A percentile compares a stretch with the other conserved stretches of the same genome.
phyloP scores from a whole-genome alignment of 35 echinoderm and acorn worm species.

The Holothuria glaberrima region DNA sequence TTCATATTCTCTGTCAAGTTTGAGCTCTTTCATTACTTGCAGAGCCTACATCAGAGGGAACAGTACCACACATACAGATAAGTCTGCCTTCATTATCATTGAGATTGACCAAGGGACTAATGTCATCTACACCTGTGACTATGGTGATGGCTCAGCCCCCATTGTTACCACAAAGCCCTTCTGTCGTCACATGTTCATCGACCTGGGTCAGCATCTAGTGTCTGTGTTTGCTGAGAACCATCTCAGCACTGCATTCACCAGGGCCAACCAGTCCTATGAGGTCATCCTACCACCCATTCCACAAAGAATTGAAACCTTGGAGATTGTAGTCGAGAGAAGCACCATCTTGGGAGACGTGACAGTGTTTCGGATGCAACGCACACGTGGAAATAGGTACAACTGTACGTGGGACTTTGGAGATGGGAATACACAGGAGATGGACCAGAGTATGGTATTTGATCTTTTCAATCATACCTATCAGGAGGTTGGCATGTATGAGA shows the following conservation, averaged over 20 bases:
- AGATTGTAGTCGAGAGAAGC: slow-evolving; percentile 49
- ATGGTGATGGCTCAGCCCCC: slow-evolving; percentile 74
- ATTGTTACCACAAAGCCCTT: slow-evolving; percentile 65
- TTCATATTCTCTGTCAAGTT: too few species aligned
- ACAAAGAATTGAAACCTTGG: slow-evolving; percentile 55
- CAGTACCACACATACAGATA: slow-evolving; percentile 80
- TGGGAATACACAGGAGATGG: slow-evolving; percentile 42
- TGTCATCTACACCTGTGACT: slow-evolving; percentile 77
- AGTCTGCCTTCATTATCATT: slow-evolving; percentile 70
- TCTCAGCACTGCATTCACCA: slow-evolving; percentile 44
- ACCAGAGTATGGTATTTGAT: slow-evolving; percentile 56
- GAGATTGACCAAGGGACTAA: slow-evolving; percentile 77
- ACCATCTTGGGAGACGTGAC: slow-evolving; percentile 57
- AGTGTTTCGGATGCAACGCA: slow-evolving; percentile 56
- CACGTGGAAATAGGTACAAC: slow-evolving; percentile 74
- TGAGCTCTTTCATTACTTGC: neutral
- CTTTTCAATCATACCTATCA: slow-evolving; percentile 70
- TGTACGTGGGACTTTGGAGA: slow-evolving; percentile 84
- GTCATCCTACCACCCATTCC: slow-evolving; percentile 76
- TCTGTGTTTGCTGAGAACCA: slow-evolving; percentile 71
- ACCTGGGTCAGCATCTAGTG: slow-evolving; percentile 66
- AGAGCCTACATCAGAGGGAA: slow-evolving; percentile 73
- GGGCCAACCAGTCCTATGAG: slow-evolving; percentile 67
- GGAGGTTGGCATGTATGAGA: slow-evolving; percentile 27
- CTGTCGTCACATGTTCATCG: slow-evolving; percentile 86